Percentiles rank a stretch among this genome's conserved stretches.
Evolutionary conservation across 2,888 invertebrate species (phyloP).

Genomic region (Calameuta pallipes): DNA sequence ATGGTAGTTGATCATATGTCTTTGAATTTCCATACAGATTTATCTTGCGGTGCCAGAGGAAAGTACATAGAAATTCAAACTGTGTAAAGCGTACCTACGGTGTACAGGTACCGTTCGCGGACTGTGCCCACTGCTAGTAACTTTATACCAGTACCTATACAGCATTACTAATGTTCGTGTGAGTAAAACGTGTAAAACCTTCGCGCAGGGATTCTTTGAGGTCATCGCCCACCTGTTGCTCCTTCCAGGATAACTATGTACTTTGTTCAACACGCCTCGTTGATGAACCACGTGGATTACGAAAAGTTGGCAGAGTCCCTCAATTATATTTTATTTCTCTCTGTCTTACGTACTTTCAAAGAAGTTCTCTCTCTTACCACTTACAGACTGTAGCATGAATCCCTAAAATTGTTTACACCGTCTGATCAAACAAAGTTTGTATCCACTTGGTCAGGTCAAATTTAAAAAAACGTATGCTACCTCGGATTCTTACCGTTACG

Average conservation of each 20-base stretch:
- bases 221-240: constrained; percentile 49
- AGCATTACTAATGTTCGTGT: neutral
- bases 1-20: neutral
- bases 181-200: constrained; percentile 1
- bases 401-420: neutral
- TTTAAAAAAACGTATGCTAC: neutral
- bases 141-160: neutral
- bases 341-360: neutral
- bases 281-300: neutral
- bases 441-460: neutral
- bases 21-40: neutral
- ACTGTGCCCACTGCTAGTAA: neutral
- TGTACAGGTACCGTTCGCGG: neutral
- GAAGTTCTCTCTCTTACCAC: neutral
- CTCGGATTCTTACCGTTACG: neutral
- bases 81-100: neutral
- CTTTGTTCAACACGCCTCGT: constrained; percentile 8
- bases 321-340: neutral
- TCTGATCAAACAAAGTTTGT: neutral
- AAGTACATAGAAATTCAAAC: neutral
- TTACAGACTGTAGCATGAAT: neutral
- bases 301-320: neutral
- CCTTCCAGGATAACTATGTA: constrained; percentile 5
- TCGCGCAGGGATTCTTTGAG: constrained; percentile 16
- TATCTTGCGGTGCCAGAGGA: neutral